Conservation (phyloP, 2,113 vertebrate genomes). For the Rhea pennata region DNA sequence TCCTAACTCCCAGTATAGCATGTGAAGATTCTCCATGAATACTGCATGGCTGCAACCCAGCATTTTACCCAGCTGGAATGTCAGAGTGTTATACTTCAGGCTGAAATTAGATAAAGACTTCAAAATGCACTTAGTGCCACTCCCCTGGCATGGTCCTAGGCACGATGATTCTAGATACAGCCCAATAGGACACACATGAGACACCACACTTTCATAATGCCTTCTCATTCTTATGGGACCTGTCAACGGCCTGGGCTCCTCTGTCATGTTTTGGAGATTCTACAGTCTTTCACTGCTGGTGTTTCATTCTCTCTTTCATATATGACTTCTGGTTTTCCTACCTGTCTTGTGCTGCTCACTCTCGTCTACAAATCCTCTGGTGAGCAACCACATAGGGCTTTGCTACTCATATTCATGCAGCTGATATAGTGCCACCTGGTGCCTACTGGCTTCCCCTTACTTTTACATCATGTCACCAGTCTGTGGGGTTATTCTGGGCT, state of each 20-base stretch:
- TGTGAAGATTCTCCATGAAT: accelerated
- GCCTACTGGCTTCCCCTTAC: too few species aligned
- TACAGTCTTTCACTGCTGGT: background rate
- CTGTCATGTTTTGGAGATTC: background rate
- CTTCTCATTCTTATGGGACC: too few species aligned
- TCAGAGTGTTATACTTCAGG: background rate
- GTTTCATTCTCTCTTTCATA: background rate
- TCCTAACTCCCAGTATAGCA: accelerated
- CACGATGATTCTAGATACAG: too few species aligned
- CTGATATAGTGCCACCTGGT: too few species aligned
- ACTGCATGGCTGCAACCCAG: too few species aligned
- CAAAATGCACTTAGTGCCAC: background rate
- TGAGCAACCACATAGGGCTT: too few species aligned
- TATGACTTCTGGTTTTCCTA: background rate
- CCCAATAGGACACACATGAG: too few species aligned
- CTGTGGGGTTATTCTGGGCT: background rate
- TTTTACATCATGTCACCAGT: background rate
- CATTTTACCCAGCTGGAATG: background rate
- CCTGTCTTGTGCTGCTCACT: background rate
- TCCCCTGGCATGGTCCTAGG: too few species aligned
- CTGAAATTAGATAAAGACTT: background rate
- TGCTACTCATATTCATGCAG: too few species aligned
- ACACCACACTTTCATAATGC: too few species aligned
- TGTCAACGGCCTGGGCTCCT: background rate
- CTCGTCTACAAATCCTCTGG: background rate